Conservation (phyloP, 64 coral and sea anemone genomes). For the Cladopsammia gracilis region DNA sequence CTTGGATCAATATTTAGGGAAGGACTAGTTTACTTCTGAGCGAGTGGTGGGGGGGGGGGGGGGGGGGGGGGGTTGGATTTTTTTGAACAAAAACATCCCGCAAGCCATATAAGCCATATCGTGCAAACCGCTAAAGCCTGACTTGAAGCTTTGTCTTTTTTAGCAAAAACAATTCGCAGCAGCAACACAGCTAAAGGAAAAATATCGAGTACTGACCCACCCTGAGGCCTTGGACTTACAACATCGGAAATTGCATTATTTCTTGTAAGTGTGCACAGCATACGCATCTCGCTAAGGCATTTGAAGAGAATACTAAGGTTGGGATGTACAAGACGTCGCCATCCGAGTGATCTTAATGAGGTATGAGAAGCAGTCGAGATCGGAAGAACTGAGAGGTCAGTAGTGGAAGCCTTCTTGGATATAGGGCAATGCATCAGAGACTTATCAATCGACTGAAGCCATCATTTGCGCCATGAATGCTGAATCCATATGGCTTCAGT, state of each 20-base stretch:
- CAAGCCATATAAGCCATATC: no score
- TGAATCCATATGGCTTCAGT: not conserved
- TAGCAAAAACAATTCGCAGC: no score
- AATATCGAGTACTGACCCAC: no score
- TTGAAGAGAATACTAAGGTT: conserved; percentile 22
- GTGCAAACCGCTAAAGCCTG: no score
- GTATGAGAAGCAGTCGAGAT: conserved; percentile 27
- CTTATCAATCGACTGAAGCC: not conserved
- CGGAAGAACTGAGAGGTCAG: conserved; percentile 19
- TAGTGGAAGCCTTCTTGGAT: conserved; percentile 27
- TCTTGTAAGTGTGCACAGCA: not conserved
- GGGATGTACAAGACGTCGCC: conserved; percentile 29
- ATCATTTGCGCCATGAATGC: not conserved
- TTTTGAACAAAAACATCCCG: no score
- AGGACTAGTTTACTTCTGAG: no score
- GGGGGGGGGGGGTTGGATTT: no score
- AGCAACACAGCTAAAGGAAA: no score
- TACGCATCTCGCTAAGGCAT: conserved; percentile 24
- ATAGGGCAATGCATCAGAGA: conserved; percentile 47
- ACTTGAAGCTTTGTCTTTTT: no score
- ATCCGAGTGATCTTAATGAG: not conserved
- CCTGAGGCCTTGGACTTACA: not conserved
- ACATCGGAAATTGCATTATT: not conserved
- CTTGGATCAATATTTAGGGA: no score
- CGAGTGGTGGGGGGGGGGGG: no score